phyloP scores from a whole-genome alignment of 1,140 invertebrate species.

The Drosophila repleta region DNA sequence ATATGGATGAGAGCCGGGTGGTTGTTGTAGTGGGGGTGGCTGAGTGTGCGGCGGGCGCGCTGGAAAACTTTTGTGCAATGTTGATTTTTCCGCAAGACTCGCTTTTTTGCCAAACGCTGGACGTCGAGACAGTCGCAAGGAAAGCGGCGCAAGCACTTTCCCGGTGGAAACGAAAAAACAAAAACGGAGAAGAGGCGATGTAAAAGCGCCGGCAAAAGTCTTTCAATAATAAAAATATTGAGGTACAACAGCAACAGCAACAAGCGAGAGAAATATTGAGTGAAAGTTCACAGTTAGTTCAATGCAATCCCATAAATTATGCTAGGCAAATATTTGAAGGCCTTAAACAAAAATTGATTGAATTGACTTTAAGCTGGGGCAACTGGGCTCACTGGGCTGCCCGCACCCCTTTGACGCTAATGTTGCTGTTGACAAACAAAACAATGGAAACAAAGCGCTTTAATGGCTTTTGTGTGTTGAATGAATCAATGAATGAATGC shows the following conservation, averaged over 20 bases:
- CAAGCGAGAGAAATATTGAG: constrained; percentile 31
- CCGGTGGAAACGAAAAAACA: constrained; percentile 37
- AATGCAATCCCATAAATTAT: constrained; percentile 1
- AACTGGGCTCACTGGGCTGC: too few species aligned
- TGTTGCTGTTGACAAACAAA: constrained; percentile 77
- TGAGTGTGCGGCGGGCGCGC: constrained; percentile 14
- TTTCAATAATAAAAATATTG: constrained; percentile 79
- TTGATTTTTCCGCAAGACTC: constrained; percentile 81
- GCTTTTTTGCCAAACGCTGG: constrained; percentile 67
- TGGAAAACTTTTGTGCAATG: constrained; percentile 79
- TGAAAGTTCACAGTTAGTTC: constrained; percentile 44
- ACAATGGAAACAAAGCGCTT: constrained; percentile 80
- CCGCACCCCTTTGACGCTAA: constrained; percentile 21
- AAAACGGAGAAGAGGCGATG: not conserved
- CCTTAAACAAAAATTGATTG: constrained; percentile 35
- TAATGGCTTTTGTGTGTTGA: constrained; percentile 82
- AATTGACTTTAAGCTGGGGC: constrained; percentile 49
- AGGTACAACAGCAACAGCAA: constrained; percentile 27
- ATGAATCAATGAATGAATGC: constrained; percentile 81
- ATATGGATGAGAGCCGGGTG: not conserved
- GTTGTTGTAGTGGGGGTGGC: constrained; percentile 5
- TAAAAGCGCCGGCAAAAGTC: constrained; percentile 69
- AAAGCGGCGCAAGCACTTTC: constrained; percentile 63
- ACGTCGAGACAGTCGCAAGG: constrained; percentile 43
- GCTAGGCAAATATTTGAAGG: not conserved